Evolutionary conservation across 2,888 invertebrate species (phyloP).

Genomic region (Acleris holmiana): DNA sequence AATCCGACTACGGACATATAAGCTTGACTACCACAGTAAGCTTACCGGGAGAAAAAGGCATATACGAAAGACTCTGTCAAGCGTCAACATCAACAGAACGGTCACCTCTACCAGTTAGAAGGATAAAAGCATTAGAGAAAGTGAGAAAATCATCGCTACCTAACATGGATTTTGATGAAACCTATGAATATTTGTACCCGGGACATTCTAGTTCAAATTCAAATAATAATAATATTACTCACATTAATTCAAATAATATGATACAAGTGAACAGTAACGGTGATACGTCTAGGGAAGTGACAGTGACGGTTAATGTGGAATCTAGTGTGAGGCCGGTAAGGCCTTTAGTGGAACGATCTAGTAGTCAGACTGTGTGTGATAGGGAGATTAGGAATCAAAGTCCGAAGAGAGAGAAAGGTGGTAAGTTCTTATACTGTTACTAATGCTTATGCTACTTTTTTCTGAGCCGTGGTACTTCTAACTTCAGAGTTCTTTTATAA

Average conservation of each 20-base stretch:
- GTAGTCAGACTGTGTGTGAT: slow-evolving; percentile 72
- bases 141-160: slow-evolving; percentile 69
- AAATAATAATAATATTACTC: slow-evolving; percentile 10
- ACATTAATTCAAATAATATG: slow-evolving; percentile 23
- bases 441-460: not conserved
- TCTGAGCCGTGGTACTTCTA: too few relatives aligned
- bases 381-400: slow-evolving; percentile 56
- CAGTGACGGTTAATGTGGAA: slow-evolving; percentile 43
- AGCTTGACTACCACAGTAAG: slow-evolving; percentile 74
- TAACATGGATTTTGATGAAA: slow-evolving; percentile 66
- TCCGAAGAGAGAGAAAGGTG: slow-evolving; percentile 61
- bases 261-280: slow-evolving; percentile 29
- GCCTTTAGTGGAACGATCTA: slow-evolving; percentile 64
- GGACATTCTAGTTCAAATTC: slow-evolving; percentile 47
- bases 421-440: slow-evolving; percentile 50
- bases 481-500: too few relatives aligned
- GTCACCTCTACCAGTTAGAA: slow-evolving; percentile 58
- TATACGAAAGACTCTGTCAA: slow-evolving; percentile 71
- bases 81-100: slow-evolving; percentile 68
- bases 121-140: slow-evolving; percentile 59
- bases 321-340: slow-evolving; percentile 48
- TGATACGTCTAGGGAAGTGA: slow-evolving; percentile 6
- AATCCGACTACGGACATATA: slow-evolving; percentile 72
- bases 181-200: slow-evolving; percentile 71
- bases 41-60: slow-evolving; percentile 55